These are phyloP conservation scores for Plebejus anna DNA, from an alignment of 2,888 invertebrate species.

Conservation along the genomic window DNA sequence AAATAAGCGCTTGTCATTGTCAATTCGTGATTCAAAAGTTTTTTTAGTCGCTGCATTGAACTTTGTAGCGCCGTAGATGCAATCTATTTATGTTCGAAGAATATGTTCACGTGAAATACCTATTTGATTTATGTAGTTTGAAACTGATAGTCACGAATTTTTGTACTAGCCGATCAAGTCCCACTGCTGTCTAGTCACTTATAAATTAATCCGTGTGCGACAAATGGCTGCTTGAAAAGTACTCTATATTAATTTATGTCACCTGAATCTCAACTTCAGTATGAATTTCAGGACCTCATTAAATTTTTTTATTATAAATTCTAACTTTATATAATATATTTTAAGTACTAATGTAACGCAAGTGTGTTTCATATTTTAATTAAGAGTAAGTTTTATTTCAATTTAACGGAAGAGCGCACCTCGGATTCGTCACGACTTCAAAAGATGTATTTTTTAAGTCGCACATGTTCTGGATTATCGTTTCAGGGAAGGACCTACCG, in stretches of 20 bases:
- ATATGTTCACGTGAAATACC: background rate
- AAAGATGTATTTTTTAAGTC: constrained; percentile 71
- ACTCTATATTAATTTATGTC: too few relatives aligned
- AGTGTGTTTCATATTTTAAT: background rate
- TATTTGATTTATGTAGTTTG: background rate
- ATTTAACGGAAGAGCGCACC: constrained; percentile 1
- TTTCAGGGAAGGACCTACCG: constrained; percentile 76
- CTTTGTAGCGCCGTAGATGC: background rate
- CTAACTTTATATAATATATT: background rate
- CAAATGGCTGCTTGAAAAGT: background rate
- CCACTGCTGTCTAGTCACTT: background rate
- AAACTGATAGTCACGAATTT: background rate
- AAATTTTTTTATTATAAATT: too few relatives aligned
- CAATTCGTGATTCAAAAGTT: constrained; percentile 60
- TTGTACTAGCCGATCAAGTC: background rate
- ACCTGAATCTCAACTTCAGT: too few relatives aligned
- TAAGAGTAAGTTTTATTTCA: background rate
- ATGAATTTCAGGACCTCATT: too few relatives aligned
- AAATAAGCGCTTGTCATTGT: constrained; percentile 79
- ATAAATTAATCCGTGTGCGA: background rate
- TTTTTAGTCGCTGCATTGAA: constrained; percentile 46
- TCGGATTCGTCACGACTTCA: constrained; percentile 50
- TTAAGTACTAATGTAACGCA: background rate
- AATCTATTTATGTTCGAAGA: background rate
- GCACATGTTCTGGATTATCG: constrained; percentile 76